Percentiles rank a stretch among this genome's conserved stretches.
Evolutionary conservation across 2,888 invertebrate species (phyloP).

Genomic region (Lepidocyrtoides sp.): DNA sequence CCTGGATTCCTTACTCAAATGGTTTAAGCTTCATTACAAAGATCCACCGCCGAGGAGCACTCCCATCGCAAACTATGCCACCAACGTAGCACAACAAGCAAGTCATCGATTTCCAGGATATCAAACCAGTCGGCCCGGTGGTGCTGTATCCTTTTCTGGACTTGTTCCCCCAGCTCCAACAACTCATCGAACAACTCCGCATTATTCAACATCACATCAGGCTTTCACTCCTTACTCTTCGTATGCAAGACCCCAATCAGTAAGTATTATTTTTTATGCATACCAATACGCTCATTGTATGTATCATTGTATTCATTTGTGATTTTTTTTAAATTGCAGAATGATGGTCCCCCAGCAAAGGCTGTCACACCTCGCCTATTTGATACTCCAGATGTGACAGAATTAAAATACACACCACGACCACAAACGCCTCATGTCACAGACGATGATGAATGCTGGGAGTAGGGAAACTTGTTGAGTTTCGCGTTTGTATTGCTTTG

Average conservation of each 20-base stretch:
- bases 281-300: no score
- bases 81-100: neutral
- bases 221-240: neutral
- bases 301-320: no score
- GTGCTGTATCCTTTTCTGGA: no score
- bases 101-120: neutral
- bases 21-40: slow-evolving; percentile 99
- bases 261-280: no score
- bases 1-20: slow-evolving; percentile 93
- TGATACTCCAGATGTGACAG: neutral
- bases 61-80: neutral
- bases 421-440: no score
- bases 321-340: neutral
- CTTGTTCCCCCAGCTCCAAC: neutral
- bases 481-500: no score
- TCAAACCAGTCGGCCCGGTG: neutral
- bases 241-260: neutral
- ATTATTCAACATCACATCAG: neutral
- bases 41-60: slow-evolving; percentile 31
- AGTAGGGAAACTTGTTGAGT: no score
- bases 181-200: neutral
- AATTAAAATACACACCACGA: neutral
- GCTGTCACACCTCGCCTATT: neutral
- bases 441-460: neutral
- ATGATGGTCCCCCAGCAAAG: neutral